Conservation (phyloP, 1,140 invertebrate species). For the Anastrepha ludens region DNA sequence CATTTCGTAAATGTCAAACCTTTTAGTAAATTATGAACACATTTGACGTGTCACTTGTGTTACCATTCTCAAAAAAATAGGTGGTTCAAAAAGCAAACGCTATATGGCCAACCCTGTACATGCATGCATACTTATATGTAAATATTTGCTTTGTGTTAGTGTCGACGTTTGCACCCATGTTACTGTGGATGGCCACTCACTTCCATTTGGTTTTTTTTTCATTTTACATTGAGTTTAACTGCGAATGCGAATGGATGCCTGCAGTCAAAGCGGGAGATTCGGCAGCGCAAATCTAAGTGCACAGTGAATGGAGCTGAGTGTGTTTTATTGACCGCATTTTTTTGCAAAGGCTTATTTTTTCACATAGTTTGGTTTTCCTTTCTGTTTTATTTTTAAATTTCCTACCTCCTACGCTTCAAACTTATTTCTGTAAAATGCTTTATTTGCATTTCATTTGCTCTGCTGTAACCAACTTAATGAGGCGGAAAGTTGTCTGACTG, state of each 20-base stretch:
- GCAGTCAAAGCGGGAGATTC: constrained; percentile 19
- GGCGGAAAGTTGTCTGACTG: constrained; percentile 15
- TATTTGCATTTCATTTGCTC: constrained; percentile 31
- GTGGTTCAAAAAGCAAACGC: too few species aligned
- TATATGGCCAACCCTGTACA: too few species aligned
- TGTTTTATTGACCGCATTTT: constrained; percentile 33
- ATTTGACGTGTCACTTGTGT: too few species aligned
- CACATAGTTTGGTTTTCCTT: neutral
- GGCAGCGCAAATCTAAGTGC: neutral
- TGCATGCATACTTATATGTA: too few species aligned
- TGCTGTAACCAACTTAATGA: constrained; percentile 23
- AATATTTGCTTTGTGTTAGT: neutral
- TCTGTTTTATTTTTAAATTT: neutral
- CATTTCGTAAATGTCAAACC: too few species aligned
- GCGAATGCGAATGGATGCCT: neutral
- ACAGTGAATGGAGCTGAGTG: neutral
- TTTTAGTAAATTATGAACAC: too few species aligned
- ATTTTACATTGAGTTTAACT: constrained; percentile 33
- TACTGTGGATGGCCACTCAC: neutral
- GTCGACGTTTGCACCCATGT: neutral
- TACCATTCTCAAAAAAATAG: too few species aligned
- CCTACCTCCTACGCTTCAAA: neutral
- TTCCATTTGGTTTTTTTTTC: neutral
- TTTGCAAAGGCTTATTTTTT: neutral
- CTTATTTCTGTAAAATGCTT: neutral